A percentile compares a stretch with the other conserved stretches of the same genome.
Conservation (phyloP, 1,140 invertebrate genomes). For the Aphelenchoides besseyi region DNA sequence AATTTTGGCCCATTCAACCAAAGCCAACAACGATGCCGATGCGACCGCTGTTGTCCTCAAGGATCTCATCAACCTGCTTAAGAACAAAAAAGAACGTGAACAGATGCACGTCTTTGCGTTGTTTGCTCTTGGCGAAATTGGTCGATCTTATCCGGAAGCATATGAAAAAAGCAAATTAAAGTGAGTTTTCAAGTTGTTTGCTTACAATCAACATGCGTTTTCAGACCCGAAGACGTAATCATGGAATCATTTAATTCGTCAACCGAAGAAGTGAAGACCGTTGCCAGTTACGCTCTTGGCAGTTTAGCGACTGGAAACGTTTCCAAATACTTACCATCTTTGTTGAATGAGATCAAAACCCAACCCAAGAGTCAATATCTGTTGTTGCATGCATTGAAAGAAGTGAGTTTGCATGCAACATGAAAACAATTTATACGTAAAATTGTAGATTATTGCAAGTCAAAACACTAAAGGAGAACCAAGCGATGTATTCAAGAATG, state of each 20-base stretch:
- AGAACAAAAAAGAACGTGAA: conserved; percentile 64
- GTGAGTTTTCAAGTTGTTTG: conserved; percentile 63
- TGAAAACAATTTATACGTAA: conserved; percentile 9
- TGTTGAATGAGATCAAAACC: conserved; percentile 85
- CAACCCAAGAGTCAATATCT: conserved; percentile 92
- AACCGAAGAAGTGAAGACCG: conserved; percentile 76
- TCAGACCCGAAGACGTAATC: conserved; percentile 44
- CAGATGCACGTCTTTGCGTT: conserved; percentile 79
- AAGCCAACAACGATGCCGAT: conserved; percentile 29
- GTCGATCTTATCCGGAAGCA: conserved; percentile 67
- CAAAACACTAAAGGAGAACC: conserved; percentile 24
- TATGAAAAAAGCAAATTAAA: conserved; percentile 63
- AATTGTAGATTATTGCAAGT: conserved; percentile 35
- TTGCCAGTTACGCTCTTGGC: conserved; percentile 90
- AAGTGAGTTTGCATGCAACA: conserved; percentile 68
- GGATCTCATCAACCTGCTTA: conserved; percentile 46
- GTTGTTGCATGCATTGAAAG: conserved; percentile 90
- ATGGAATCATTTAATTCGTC: conserved; percentile 64
- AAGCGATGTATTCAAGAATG: conserved; percentile 26
- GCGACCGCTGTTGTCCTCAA: conserved; percentile 62
- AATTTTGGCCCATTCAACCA: conserved; percentile 35
- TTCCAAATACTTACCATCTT: conserved; percentile 85
- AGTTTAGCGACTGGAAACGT: conserved; percentile 84
- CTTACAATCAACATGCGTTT: conserved; percentile 17
- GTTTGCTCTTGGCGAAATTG: conserved; percentile 91